phyloP scores from a whole-genome alignment of 2,888 invertebrate species.

The Calameuta idolon region DNA sequence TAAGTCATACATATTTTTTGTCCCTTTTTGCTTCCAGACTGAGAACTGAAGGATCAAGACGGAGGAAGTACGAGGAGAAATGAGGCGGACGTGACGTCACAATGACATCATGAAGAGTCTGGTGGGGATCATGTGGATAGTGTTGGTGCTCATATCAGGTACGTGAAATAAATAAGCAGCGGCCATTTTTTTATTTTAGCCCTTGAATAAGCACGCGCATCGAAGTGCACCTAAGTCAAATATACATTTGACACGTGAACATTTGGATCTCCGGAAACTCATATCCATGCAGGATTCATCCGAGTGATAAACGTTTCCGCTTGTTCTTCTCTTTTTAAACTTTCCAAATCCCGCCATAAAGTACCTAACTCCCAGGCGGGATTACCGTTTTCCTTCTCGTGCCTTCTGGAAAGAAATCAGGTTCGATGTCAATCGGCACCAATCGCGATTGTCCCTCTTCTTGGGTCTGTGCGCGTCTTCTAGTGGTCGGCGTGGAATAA shows the following conservation, averaged over 20 bases:
- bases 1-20: background rate
- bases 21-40: conserved; percentile 39
- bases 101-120: conserved; percentile 73
- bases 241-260: background rate
- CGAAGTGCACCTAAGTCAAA: no score
- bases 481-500: no score
- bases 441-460: no score
- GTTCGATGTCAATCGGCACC: no score
- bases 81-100: conserved; percentile 70
- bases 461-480: no score
- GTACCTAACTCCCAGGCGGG: no score
- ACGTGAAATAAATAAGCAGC: conserved; percentile 31
- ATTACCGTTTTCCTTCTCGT: no score
- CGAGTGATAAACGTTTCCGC: no score
- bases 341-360: no score
- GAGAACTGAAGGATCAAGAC: conserved; percentile 49
- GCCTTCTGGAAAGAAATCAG: no score
- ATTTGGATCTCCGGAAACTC: conserved; percentile 1
- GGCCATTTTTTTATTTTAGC: background rate
- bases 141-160: conserved; percentile 74
- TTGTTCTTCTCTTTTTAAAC: no score
- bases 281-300: background rate
- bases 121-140: conserved; percentile 74
- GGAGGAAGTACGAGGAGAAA: conserved; percentile 57
- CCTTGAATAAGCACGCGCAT: no score